phyloP scores from a whole-genome alignment of 2,113 vertebrate species.

The Heteronetta atricapilla region DNA sequence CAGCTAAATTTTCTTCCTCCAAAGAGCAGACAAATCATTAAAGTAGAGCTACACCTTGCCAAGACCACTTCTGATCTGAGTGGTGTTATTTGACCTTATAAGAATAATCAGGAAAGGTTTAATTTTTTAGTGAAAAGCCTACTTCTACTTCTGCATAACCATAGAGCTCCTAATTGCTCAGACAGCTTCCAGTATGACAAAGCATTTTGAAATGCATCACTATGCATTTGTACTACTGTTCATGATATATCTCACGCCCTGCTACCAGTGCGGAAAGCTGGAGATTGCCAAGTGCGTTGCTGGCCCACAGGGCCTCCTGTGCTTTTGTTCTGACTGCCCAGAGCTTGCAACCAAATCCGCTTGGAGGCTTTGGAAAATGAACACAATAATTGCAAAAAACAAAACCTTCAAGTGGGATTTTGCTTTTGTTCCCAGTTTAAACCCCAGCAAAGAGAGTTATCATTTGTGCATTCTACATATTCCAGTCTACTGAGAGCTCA shows the following conservation, averaged over 20 bases:
- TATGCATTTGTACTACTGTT: background rate
- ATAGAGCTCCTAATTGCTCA: background rate
- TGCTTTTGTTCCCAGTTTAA: background rate
- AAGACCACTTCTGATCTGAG: background rate
- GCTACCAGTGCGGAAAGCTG: fast-evolving
- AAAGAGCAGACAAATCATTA: background rate
- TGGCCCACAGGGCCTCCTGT: background rate
- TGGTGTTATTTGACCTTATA: background rate
- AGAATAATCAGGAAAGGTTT: background rate
- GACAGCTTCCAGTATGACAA: background rate
- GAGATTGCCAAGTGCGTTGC: fast-evolving
- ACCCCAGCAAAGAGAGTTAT: background rate
- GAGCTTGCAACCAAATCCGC: background rate
- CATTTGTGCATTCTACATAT: background rate
- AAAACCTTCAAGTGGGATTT: background rate
- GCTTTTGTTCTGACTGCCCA: background rate
- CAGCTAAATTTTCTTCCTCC: background rate
- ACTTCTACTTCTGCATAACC: background rate
- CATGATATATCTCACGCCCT: background rate
- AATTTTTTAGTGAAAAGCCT: background rate
- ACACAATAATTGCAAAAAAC: background rate
- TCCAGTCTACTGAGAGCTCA: background rate
- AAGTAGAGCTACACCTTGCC: background rate
- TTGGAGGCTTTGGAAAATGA: background rate
- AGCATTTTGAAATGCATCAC: background rate